Conservation (phyloP, 2,797 vertebrate genomes). For the Pelobates cultripes region DNA sequence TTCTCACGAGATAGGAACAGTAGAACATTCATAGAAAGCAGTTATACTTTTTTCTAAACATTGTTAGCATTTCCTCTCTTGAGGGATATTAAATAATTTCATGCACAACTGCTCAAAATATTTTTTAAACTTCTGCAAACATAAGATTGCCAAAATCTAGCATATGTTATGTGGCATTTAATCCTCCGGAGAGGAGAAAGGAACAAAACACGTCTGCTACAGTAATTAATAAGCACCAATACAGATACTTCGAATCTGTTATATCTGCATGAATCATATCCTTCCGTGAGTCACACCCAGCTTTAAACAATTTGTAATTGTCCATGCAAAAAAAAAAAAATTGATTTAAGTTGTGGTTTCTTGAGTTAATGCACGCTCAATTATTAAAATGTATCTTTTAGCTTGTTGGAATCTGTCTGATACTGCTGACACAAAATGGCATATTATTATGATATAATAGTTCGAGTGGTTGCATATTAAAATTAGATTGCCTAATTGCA, state of each 20-base stretch:
- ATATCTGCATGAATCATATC: conserved; percentile 70
- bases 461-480: no score
- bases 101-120: conserved; percentile 75
- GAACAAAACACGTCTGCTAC: conserved; percentile 71
- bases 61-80: conserved; percentile 75
- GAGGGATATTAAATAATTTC: conserved; percentile 77
- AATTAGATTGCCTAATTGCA: no score
- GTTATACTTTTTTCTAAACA: conserved; percentile 62
- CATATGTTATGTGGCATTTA: conserved; percentile 69
- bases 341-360: conserved; percentile 1
- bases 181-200: conserved; percentile 69
- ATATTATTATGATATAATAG: no score
- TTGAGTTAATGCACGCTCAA: background rate
- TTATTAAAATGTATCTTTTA: no score
- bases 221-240: conserved; percentile 72
- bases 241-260: conserved; percentile 68
- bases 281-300: conserved; percentile 63
- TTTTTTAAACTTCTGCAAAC: conserved; percentile 75
- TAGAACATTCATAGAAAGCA: conserved; percentile 68
- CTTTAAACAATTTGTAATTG: conserved; percentile 59
- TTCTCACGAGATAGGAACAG: conserved; percentile 72
- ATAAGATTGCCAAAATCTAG: conserved; percentile 72
- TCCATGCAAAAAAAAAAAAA: conserved; percentile 49
- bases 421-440: no score
- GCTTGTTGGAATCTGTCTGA: no score